Evolutionary conservation across 2,888 invertebrate genomes (phyloP).

Genomic region (Pharmacophagus antenor): DNA sequence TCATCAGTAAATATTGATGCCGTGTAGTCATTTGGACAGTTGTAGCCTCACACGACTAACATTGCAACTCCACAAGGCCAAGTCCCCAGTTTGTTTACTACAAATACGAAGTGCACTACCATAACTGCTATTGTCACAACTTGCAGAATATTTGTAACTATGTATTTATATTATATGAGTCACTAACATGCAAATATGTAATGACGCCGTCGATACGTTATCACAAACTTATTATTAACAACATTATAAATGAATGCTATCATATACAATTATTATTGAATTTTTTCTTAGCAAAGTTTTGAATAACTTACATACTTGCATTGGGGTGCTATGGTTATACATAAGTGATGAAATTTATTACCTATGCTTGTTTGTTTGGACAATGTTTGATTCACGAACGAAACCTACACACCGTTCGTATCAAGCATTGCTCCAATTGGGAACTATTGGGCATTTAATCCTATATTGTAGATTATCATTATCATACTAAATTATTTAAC

Average conservation of each 20-base stretch:
- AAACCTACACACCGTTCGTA: slow-evolving; percentile 38
- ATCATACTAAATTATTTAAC: slow-evolving; percentile 81
- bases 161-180: slow-evolving; percentile 81
- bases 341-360: slow-evolving; percentile 74
- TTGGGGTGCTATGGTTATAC: slow-evolving; percentile 80
- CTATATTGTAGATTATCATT: slow-evolving; percentile 79
- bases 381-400: slow-evolving; percentile 56
- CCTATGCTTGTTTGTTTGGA: slow-evolving; percentile 73
- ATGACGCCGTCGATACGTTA: slow-evolving; percentile 67
- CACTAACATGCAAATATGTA: slow-evolving; percentile 82
- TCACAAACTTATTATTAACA: slow-evolving; percentile 71
- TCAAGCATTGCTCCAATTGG: slow-evolving; percentile 69
- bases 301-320: slow-evolving; percentile 79
- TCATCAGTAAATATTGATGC: slow-evolving; percentile 75
- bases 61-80: slow-evolving; percentile 81
- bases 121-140: slow-evolving; percentile 75
- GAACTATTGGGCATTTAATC: slow-evolving; percentile 82
- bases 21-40: slow-evolving; percentile 70
- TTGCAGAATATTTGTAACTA: slow-evolving; percentile 78
- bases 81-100: slow-evolving; percentile 75
- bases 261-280: slow-evolving; percentile 56
- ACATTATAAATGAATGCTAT: slow-evolving; percentile 67
- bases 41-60: slow-evolving; percentile 80
- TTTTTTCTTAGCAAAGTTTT: slow-evolving; percentile 63
- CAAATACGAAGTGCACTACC: slow-evolving; percentile 76